These are phyloP conservation scores for Diceros bicornis DNA, from an alignment of 2,797 vertebrate species.

Conservation along the genomic window DNA sequence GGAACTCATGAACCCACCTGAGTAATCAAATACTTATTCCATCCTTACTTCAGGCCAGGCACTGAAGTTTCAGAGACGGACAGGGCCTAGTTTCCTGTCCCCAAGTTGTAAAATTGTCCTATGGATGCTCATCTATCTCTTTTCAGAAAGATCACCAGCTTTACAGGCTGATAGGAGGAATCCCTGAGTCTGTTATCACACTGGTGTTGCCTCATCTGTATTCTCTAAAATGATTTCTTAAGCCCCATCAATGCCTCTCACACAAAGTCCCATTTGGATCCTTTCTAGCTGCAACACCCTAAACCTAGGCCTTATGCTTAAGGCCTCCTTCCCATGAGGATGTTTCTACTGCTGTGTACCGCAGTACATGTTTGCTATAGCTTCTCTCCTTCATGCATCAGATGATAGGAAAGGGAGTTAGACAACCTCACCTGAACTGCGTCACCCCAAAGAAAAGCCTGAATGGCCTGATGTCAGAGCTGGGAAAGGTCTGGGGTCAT, in stretches of 20 bases:
- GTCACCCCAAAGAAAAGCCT: background rate
- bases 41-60: background rate
- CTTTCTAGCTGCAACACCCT: background rate
- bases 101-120: background rate
- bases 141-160: background rate
- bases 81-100: background rate
- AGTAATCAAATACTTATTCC: background rate
- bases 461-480: background rate
- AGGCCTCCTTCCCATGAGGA: background rate
- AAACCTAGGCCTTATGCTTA: background rate
- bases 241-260: background rate
- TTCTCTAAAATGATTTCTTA: background rate
- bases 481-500: background rate
- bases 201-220: background rate
- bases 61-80: background rate
- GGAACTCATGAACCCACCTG: background rate
- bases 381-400: background rate
- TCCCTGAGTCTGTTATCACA: background rate
- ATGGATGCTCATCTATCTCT: background rate
- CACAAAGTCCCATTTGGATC: background rate
- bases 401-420: background rate
- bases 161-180: background rate
- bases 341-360: background rate
- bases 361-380: background rate
- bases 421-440: background rate